These are phyloP conservation scores for Platanista minor DNA, from an alignment of 2,113 vertebrate species.

Conservation along the genomic window DNA sequence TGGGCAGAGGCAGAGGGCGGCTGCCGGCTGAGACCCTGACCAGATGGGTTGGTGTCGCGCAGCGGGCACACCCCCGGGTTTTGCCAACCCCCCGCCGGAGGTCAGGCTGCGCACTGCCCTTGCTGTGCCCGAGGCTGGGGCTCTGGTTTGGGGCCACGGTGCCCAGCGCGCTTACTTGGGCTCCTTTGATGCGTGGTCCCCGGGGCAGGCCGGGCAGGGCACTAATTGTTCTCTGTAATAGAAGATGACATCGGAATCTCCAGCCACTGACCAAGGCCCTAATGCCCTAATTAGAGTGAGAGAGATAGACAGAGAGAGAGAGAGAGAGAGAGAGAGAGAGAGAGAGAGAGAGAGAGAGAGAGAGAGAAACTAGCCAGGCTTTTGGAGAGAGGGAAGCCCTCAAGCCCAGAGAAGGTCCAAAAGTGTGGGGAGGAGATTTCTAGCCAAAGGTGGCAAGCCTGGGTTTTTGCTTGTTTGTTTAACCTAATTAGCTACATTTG, in stretches of 20 bases:
- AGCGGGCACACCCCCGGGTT: not conserved
- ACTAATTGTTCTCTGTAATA: slow-evolving; percentile 96
- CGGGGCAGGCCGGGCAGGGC: slow-evolving; percentile 72
- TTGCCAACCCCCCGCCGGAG: not conserved
- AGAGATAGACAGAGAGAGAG: not conserved
- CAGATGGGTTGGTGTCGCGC: not conserved
- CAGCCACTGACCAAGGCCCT: slow-evolving; percentile 78
- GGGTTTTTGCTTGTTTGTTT: not conserved
- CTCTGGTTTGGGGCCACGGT: slow-evolving; percentile 41
- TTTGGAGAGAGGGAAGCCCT: not conserved
- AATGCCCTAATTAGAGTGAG: slow-evolving; percentile 71
- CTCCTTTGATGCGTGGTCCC: slow-evolving; percentile 75
- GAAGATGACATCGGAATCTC: slow-evolving; percentile 93
- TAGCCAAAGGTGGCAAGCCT: not conserved
- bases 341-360: slow-evolving; percentile 18
- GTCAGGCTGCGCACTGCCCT: not conserved
- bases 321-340: not conserved
- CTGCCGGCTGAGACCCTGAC: fast-evolving
- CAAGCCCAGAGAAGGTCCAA: not conserved
- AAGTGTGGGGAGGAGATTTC: slow-evolving; percentile 15
- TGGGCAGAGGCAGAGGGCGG: not conserved
- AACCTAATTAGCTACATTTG: slow-evolving; percentile 35
- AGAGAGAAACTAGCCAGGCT: not conserved
- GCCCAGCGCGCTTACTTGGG: slow-evolving; percentile 50
- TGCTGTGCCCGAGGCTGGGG: not conserved